A percentile compares a stretch with the other conserved stretches of the same genome.
phyloP scores from a whole-genome alignment of 2,888 invertebrate species.

The Apomyelois bistriatella region DNA sequence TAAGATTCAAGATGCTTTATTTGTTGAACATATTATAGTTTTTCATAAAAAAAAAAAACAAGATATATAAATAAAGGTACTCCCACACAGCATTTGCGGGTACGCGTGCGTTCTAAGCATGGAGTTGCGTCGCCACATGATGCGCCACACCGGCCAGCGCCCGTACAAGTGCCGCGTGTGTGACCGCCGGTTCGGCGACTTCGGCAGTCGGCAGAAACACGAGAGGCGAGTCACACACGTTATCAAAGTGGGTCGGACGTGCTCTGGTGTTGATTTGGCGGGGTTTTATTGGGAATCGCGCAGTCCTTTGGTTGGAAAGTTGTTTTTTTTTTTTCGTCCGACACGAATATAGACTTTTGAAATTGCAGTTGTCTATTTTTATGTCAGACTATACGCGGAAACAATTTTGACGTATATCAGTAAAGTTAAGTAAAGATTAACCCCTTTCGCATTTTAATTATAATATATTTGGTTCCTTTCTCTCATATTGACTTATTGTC shows the following conservation, averaged over 20 bases:
- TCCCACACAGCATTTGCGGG: slow-evolving; percentile 50
- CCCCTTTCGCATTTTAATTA: no score
- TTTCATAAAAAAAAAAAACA: background rate
- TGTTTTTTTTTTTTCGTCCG: no score
- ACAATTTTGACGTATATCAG: no score
- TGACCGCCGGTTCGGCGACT: slow-evolving; percentile 69
- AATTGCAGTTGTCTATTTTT: no score
- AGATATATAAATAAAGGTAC: background rate
- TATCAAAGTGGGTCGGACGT: background rate
- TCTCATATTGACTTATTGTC: no score
- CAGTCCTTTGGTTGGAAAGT: background rate
- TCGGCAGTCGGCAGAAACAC: slow-evolving; percentile 70
- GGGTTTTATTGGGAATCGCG: no score
- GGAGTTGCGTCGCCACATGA: slow-evolving; percentile 68
- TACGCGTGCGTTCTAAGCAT: slow-evolving; percentile 65
- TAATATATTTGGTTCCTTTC: no score
- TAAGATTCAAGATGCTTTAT: background rate
- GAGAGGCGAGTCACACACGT: slow-evolving; percentile 54
- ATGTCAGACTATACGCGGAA: no score
- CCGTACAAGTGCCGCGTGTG: slow-evolving; percentile 73
- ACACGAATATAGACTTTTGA: no score
- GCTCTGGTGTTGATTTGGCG: background rate
- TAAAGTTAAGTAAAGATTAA: no score
- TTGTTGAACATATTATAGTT: background rate
- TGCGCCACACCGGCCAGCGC: slow-evolving; percentile 67